Evolutionary conservation across 2,113 vertebrate species (phyloP), one percentile per base, ranked within the genome.

Genomic region (Oreotragus oreotragus): DNA sequence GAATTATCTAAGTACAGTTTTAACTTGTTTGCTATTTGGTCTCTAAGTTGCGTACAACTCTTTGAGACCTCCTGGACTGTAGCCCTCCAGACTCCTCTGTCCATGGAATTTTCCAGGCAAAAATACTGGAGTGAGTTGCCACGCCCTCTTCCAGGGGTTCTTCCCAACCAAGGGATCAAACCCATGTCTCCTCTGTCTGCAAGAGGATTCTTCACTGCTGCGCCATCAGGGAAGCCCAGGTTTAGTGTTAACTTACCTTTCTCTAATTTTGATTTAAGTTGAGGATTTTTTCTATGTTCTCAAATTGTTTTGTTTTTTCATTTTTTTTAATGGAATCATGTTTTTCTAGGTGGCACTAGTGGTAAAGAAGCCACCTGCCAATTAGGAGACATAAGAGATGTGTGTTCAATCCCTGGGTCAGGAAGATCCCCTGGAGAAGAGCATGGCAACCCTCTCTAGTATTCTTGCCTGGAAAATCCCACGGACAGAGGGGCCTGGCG

Each of bases 191-290:
- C 6, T 73, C 2, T 6, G 12, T 76, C 36, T 39, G 21, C 70
- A 27, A 39, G 70, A 7, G 11, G 3, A 7, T 76, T 73, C 36
- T 43, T 43, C 14, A 43, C 36, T 1, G 0, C 70, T 43, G 70
- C 43, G 36, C 23, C 12, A 27, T 21, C 70, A 76, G 70, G 70
- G 23, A 76, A 76, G 23, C 23, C 23, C 23, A 27, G 6, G 7
- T 76, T 76, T 76, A 76, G 23, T 4, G 11, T 76, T 27, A 27
- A 76, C 70, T 43, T 76, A 76, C 23, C 12, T 76, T 28, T 84
- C 30, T 91, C 10, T 91, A 28, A 88, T 55, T 91, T 73, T 81
- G 51, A 51, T 21, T 83, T 16, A 91, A 83, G 17, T 55, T 51
- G 6, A 79, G 11, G 28, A 39, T 86, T 2, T 64, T 87, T 60